Percentiles rank a stretch among this genome's conserved stretches.
Evolutionary conservation across 2,888 invertebrate species (phyloP).

Genomic region (Ectemnius continuus): DNA sequence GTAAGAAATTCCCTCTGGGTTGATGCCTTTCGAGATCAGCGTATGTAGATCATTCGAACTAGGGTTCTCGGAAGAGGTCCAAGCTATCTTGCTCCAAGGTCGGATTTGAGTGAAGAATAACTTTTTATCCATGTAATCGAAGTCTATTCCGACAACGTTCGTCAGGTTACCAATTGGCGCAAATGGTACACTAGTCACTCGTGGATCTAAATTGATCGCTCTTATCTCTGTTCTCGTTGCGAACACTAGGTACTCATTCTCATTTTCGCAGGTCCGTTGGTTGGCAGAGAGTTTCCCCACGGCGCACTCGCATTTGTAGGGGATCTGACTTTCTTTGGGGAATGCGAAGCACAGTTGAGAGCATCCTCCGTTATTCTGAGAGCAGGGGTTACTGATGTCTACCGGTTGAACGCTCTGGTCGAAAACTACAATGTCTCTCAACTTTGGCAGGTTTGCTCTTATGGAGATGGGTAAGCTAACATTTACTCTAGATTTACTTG

Average conservation of each 20-base stretch:
- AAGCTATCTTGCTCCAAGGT: conserved; percentile 93
- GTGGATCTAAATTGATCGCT: conserved; percentile 92
- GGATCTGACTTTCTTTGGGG: conserved; percentile 83
- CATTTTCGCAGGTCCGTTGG: conserved; percentile 87
- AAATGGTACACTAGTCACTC: conserved; percentile 90
- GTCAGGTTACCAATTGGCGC: conserved; percentile 91
- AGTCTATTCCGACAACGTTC: conserved; percentile 97
- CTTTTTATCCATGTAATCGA: conserved; percentile 92
- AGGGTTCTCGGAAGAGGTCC: conserved; percentile 87
- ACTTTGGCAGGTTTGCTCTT: conserved; percentile 89
- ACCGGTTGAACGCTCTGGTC: conserved; percentile 92
- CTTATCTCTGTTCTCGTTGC: conserved; percentile 96
- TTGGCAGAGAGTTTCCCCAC: conserved; percentile 86
- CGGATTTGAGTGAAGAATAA: conserved; percentile 96
- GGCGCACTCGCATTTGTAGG: conserved; percentile 93
- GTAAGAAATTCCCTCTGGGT: conserved; percentile 96
- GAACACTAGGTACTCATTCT: conserved; percentile 94
- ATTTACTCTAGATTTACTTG: conserved; percentile 88
- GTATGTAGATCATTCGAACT: conserved; percentile 82
- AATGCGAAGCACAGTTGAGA: conserved; percentile 97
- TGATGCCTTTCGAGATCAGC: conserved; percentile 88
- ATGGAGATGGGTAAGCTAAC: conserved; percentile 85
- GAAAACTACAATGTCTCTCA: conserved; percentile 95
- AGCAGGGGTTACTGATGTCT: conserved; percentile 90
- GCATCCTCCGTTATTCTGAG: conserved; percentile 88